These are phyloP conservation scores for Harpegnathos saltator DNA, from an alignment of 1,140 invertebrate species.

Conservation along the genomic window DNA sequence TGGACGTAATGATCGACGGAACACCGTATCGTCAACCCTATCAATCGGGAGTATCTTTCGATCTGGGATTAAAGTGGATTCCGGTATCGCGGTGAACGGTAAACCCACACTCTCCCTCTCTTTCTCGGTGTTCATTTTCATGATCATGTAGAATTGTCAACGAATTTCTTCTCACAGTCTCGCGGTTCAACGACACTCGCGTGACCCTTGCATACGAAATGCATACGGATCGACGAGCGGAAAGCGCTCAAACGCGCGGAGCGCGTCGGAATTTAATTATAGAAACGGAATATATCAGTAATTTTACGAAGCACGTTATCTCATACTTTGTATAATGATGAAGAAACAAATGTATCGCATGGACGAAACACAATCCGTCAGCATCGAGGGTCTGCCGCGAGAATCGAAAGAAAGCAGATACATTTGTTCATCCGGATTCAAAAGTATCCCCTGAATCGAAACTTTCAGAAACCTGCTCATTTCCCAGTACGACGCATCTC, in stretches of 20 bases:
- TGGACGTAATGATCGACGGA: background rate
- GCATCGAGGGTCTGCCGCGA: no score
- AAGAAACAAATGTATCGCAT: background rate
- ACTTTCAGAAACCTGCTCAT: background rate
- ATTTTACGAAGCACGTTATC: background rate
- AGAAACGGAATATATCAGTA: background rate
- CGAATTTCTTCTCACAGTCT: background rate
- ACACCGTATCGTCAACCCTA: background rate
- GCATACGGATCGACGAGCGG: no score
- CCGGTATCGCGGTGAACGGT: slow-evolving; percentile 4
- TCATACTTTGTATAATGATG: background rate
- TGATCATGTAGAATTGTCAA: background rate
- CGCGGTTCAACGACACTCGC: background rate
- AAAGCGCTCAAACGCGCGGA: background rate
- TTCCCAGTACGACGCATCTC: background rate
- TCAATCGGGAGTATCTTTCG: slow-evolving; percentile 12
- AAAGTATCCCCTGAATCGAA: background rate
- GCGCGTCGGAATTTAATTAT: background rate
- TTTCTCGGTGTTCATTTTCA: no score
- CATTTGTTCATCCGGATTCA: background rate
- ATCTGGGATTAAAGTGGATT: slow-evolving; percentile 15
- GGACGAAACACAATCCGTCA: background rate
- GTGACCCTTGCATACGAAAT: background rate
- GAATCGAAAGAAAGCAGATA: background rate
- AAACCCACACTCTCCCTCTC: no score